A percentile compares a stretch with the other conserved stretches of the same genome.
phyloP scores from a whole-genome alignment of 2,797 vertebrate genomes.

The Catharus ustulatus region DNA sequence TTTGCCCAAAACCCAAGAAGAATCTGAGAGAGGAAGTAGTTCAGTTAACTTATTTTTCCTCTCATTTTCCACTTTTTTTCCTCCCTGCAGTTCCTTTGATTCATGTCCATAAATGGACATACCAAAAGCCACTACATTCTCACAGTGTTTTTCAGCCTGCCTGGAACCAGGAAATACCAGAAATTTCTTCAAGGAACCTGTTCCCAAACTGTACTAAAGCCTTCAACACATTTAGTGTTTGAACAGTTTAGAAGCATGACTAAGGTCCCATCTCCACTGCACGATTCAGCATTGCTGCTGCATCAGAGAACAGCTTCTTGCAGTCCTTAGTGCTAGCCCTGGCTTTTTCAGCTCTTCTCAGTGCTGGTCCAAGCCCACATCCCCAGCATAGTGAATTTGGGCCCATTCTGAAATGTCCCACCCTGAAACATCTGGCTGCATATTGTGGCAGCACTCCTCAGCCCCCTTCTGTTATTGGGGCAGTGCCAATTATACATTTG shows the following conservation, averaged over 20 bases:
- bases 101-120: constrained; percentile 75
- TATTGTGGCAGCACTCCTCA: neutral
- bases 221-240: neutral
- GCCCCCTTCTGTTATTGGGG: neutral
- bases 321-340: neutral
- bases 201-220: constrained; percentile 45
- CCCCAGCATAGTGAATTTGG: neutral
- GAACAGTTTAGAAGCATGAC: constrained; percentile 28
- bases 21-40: constrained; percentile 67
- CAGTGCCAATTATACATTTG: neutral
- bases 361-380: neutral
- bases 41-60: constrained; percentile 71
- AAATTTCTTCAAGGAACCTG: constrained; percentile 70
- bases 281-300: neutral
- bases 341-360: neutral
- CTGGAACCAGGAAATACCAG: constrained; percentile 71
- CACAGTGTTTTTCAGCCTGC: constrained; percentile 69
- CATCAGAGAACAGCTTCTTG: neutral
- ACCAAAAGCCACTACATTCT: constrained; percentile 65
- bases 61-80: constrained; percentile 70
- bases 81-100: constrained; percentile 65
- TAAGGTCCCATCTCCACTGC: constrained; percentile 4
- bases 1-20: constrained; percentile 65
- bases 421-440: neutral
- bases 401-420: neutral